Evolutionary conservation across 2,797 vertebrate species (phyloP), one percentile per base, ranked within the genome.

Genomic region (Ataeniobius toweri): DNA sequence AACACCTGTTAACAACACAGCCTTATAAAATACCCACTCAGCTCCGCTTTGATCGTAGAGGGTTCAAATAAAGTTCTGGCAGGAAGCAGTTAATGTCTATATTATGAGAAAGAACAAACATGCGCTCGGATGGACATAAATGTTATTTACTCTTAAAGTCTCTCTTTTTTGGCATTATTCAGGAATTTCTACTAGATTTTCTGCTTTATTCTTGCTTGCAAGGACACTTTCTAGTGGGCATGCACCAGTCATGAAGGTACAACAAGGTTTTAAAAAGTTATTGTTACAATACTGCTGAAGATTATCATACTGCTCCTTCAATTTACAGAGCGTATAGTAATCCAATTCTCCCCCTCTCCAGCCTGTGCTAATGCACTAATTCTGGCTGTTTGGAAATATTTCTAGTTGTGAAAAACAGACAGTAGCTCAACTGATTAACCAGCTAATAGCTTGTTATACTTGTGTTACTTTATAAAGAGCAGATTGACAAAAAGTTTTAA

Each of bases 1-100:
- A 91, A 91, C 91, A 93, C 91, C 93, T 93, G 89, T 92, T 93
- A 91, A 90, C 88, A 85, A 77, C 90, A 67, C 79, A 70, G 83
- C 70, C 84, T 83, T 85, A 68, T 90, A 89, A 92, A 91, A 78
- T 85, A 91, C 89, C 56, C 78, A 89, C 88, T 83, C 75, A 24
- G 65, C 82, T 75, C 67, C 41, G 55, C 80, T 89, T 89, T 83
- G 77, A 90, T 89, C 81, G 50, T 73, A 85, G 88, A 84, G 71
- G 36, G 61, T 79, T 79, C 73, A 77, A 36, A 36, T 90, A 79
- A 90, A 89, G 80, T 73, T 71, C 55, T 53, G 77, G 78, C 78
- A 76, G 67, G 70, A 77, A 83, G 72, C 36, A 50, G 70, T 55
- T 74, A 26, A 13, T 81, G 82, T 89, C 81, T 76, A 13, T 58